Percentiles rank a stretch among this genome's conserved stretches.
Evolutionary conservation across 2,888 invertebrate species (phyloP).

Genomic region (Drosophila pegasa): DNA sequence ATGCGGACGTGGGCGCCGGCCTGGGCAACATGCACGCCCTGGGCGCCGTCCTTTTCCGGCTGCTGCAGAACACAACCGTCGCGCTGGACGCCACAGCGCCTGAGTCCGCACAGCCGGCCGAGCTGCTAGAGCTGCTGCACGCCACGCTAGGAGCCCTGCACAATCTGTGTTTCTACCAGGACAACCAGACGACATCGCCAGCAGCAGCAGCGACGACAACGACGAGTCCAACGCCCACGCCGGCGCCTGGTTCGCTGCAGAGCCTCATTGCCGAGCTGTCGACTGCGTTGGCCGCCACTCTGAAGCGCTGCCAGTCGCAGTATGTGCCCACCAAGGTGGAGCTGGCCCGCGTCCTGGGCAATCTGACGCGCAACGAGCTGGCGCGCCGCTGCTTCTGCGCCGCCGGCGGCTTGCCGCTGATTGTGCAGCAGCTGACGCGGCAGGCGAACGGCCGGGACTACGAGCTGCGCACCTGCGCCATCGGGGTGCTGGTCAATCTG

Average conservation of each 20-base stretch:
- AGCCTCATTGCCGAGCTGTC: conserved; percentile 79
- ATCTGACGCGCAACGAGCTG: conserved; percentile 90
- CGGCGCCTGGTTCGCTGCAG: conserved; percentile 78
- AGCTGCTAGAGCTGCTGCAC: conserved; percentile 90
- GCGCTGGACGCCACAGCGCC: conserved; percentile 28
- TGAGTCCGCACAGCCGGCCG: conserved; percentile 78
- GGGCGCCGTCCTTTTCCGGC: conserved; percentile 84
- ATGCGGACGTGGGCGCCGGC: conserved; percentile 90
- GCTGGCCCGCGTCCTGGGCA: conserved; percentile 92
- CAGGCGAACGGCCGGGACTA: conserved; percentile 85
- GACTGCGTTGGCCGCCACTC: conserved; percentile 70
- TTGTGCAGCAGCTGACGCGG: conserved; percentile 84
- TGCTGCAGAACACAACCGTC: conserved; percentile 63
- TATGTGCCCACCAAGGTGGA: conserved; percentile 86
- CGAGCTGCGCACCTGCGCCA: conserved; percentile 90
- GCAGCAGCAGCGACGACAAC: conserved; percentile 1
- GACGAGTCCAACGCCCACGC: background rate
- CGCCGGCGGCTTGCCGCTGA: conserved; percentile 87
- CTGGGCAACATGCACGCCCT: conserved; percentile 85
- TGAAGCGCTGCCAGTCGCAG: conserved; percentile 75
- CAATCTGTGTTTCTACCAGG: conserved; percentile 91
- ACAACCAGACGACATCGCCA: conserved; percentile 84
- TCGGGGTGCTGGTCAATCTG: conserved; percentile 93
- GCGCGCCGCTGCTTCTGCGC: conserved; percentile 89
- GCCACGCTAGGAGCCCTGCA: conserved; percentile 93